A percentile compares a stretch with the other conserved stretches of the same genome.
phyloP scores from a whole-genome alignment of 2,113 vertebrate genomes.

The Oenanthe oenanthe region DNA sequence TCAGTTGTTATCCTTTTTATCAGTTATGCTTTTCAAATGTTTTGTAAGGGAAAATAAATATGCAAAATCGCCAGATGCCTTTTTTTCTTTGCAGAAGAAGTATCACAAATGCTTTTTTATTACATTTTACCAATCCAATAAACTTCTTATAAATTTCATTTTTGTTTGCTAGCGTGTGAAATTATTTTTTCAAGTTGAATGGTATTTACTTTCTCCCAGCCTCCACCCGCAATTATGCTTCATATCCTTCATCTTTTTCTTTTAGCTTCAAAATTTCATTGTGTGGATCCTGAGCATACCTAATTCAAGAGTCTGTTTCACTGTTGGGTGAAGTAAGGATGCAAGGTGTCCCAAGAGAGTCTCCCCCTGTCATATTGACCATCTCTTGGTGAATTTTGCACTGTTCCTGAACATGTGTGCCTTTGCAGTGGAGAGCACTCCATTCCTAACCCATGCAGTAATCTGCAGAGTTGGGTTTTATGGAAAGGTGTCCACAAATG shows the following conservation, averaged over 20 bases:
- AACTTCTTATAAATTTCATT: slow-evolving; percentile 68
- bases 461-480: neutral
- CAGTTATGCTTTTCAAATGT: slow-evolving; percentile 71
- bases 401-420: neutral
- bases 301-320: neutral
- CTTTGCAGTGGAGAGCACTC: neutral
- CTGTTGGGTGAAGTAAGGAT: neutral
- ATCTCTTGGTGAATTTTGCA: neutral
- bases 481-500: neutral
- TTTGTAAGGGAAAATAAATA: slow-evolving; percentile 75
- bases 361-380: neutral
- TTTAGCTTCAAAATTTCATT: neutral
- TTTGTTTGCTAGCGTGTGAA: slow-evolving; percentile 65
- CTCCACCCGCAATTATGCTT: slow-evolving; percentile 26
- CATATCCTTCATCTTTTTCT: neutral
- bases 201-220: slow-evolving; percentile 51
- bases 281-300: neutral
- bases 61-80: slow-evolving; percentile 70
- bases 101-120: slow-evolving; percentile 75
- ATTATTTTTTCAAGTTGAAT: slow-evolving; percentile 63
- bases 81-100: slow-evolving; percentile 73
- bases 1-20: slow-evolving; percentile 66
- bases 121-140: slow-evolving; percentile 73
- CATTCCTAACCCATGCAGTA: neutral
- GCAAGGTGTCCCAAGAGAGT: neutral